Evolutionary conservation across 2,113 vertebrate species (phyloP), one percentile per base, ranked within the genome.

Genomic region (Tamias sibiricus): DNA sequence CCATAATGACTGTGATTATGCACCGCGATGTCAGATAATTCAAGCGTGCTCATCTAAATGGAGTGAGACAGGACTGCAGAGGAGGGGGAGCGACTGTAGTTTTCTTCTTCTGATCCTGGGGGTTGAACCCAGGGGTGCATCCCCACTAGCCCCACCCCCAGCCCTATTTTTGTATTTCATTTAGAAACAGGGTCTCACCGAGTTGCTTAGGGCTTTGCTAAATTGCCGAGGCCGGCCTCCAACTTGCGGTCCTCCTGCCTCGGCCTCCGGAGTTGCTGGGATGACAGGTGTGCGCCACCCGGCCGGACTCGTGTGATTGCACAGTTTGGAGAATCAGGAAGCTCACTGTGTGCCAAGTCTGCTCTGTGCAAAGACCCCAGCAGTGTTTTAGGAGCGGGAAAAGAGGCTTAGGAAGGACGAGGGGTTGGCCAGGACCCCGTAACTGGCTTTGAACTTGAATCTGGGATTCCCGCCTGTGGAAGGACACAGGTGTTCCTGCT

Each of bases 271-370:
- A 68, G 32, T 2, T 7, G 66, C 66, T 35, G 64, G 64, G 64
- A 35, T 13, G 11, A 66, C 64, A 66, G 64, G 64, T 8, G 2
- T 8, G 64, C 4, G 12, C 64, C 28, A 32, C n/a, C n/a, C n/a
- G n/a, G n/a, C n/a, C n/a, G n/a, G n/a, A n/a, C n/a, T n/a, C n/a
- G n/a, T n/a, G n/a, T n/a, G n/a, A n/a, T n/a, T n/a, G n/a, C n/a
- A n/a, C n/a, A n/a, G n/a, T n/a, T n/a, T n/a, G n/a, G n/a, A 59
- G 8, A 26, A 59, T 9, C 0, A 5, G 0, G 24, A 59, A 9
- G 57, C 2, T 7, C 20, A 8, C 8, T 0, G 57, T 22, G 6
- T 59, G 88, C 64, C 87, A 42, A 3, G 47, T 49, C 2, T 20
- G 59, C 30, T 35, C 59, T 40, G 35, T 22, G 13, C 13, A 32